These are phyloP conservation scores for Bombyx huttoni DNA, from an alignment of 2,888 invertebrate species.

Conservation along the genomic window DNA sequence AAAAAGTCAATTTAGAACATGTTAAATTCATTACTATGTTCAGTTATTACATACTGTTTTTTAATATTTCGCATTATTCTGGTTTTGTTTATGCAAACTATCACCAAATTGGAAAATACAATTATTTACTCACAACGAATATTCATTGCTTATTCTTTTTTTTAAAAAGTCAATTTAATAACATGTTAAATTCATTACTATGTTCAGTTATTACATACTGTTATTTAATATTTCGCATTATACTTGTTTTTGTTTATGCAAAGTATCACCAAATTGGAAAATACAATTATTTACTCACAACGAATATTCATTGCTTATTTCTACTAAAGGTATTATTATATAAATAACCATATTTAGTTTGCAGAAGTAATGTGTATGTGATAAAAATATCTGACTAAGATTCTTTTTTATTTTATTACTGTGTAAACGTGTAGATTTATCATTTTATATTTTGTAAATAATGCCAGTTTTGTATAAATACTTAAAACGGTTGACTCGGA, in stretches of 20 bases:
- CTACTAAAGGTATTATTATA: not conserved
- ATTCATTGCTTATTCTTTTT: constrained; percentile 29
- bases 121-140: constrained; percentile 42
- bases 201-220: too few species aligned
- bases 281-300: constrained; percentile 35
- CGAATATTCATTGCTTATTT: constrained; percentile 31
- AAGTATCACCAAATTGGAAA: too few species aligned
- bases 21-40: too few species aligned
- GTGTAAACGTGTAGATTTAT: constrained; percentile 47
- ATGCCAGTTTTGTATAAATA: constrained; percentile 47
- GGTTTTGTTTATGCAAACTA: too few species aligned
- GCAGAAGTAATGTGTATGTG: constrained; percentile 53
- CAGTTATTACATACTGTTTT: too few species aligned
- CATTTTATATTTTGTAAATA: constrained; percentile 49
- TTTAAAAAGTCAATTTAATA: too few species aligned
- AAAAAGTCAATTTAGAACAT: too few species aligned
- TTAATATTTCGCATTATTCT: too few species aligned
- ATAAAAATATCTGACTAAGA: constrained; percentile 58
- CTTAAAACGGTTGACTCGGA: constrained; percentile 24
- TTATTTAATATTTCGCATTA: too few species aligned
- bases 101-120: not conserved
- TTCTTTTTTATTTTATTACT: constrained; percentile 51
- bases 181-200: too few species aligned
- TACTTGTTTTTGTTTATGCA: too few species aligned
- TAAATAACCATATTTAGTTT: constrained; percentile 15